These are phyloP conservation scores for Tortrix viridana DNA, from an alignment of 2,888 invertebrate species.

Conservation along the genomic window DNA sequence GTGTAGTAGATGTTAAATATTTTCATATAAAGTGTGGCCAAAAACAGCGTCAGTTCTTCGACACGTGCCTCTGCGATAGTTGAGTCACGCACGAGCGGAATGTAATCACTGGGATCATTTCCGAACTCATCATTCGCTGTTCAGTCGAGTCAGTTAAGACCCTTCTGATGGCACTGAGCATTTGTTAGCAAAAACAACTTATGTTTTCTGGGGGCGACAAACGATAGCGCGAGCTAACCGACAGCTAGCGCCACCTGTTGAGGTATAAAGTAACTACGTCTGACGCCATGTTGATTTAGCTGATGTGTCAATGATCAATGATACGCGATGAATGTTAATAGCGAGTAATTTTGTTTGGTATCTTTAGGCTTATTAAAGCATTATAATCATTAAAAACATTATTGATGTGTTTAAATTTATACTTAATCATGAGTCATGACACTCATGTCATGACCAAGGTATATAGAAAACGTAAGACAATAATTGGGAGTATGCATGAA, in stretches of 20 bases:
- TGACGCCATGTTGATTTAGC: not conserved
- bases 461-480: no score
- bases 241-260: slow-evolving; percentile 40
- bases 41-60: slow-evolving; percentile 70
- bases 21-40: slow-evolving; percentile 45
- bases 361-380: no score
- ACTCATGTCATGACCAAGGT: no score
- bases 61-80: slow-evolving; percentile 67
- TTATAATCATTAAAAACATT: no score
- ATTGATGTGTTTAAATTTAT: no score
- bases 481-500: no score
- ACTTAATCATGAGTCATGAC: no score
- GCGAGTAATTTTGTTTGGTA: no score
- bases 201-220: slow-evolving; percentile 2
- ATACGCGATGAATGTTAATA: no score
- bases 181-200: slow-evolving; percentile 9
- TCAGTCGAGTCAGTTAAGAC: slow-evolving; percentile 83
- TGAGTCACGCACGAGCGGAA: slow-evolving; percentile 63
- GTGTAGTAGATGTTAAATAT: no score
- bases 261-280: not conserved
- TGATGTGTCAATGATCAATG: not conserved
- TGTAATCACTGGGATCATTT: slow-evolving; percentile 66
- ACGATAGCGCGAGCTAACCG: slow-evolving; percentile 39
- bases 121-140: slow-evolving; percentile 78
- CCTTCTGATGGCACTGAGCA: slow-evolving; percentile 66